Percentiles rank a stretch among this genome's conserved stretches.
Conservation (phyloP, 2,888 invertebrate species). For the Polia nebulosa region DNA sequence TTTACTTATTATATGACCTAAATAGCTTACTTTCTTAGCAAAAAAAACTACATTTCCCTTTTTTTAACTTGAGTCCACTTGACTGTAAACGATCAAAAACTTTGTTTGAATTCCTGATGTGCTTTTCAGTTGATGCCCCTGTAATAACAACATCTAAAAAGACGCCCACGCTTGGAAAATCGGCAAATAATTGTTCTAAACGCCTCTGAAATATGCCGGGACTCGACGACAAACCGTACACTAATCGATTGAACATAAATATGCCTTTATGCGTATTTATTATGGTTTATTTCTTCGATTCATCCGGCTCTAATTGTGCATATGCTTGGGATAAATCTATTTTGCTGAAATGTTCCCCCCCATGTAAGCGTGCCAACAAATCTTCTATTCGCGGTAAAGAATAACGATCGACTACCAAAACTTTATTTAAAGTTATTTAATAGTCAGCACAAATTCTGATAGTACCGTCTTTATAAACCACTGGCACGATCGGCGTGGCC, state of each 20-base stretch:
- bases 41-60: constrained; percentile 56
- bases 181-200: constrained; percentile 54
- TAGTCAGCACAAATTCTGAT: constrained; percentile 65
- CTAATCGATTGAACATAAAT: constrained; percentile 51
- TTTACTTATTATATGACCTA: constrained; percentile 57
- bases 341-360: constrained; percentile 39
- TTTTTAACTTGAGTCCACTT: constrained; percentile 41
- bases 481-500: too few species aligned
- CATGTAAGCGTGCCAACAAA: constrained; percentile 47
- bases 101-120: constrained; percentile 38
- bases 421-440: constrained; percentile 65
- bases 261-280: constrained; percentile 58
- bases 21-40: constrained; percentile 41
- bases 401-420: constrained; percentile 63
- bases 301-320: constrained; percentile 40
- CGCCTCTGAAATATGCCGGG: constrained; percentile 57
- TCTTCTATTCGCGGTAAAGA: constrained; percentile 62
- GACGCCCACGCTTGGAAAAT: constrained; percentile 49
- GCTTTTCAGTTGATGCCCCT: constrained; percentile 12
- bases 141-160: constrained; percentile 58
- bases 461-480: constrained; percentile 64
- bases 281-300: constrained; percentile 56
- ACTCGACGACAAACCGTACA: constrained; percentile 26
- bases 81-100: constrained; percentile 26
- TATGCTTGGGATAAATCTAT: constrained; percentile 41